phyloP scores from a whole-genome alignment of 2,113 vertebrate species.

The Vanacampus margaritifer region DNA sequence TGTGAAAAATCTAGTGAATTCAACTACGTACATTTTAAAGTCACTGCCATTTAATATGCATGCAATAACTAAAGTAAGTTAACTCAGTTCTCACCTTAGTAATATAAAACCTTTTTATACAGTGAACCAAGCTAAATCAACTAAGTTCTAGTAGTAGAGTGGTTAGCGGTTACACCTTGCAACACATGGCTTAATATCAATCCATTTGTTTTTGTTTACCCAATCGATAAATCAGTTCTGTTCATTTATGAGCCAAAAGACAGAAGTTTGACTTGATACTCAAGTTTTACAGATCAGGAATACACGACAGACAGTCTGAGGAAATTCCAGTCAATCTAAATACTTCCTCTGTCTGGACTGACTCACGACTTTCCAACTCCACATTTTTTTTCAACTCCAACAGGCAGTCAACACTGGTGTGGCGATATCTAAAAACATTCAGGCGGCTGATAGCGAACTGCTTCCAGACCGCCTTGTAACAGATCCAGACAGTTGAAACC shows the following conservation, averaged over 20 bases:
- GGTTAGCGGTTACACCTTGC: conserved; percentile 17
- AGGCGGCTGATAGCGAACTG: conserved; percentile 60
- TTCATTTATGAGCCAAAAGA: conserved; percentile 19
- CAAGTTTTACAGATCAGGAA: conserved; percentile 33
- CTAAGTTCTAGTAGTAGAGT: no score
- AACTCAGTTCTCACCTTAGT: no score
- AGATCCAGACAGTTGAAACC: conserved; percentile 67
- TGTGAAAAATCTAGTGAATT: no score
- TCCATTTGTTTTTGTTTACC: conserved; percentile 31
- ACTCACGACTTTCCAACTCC: conserved; percentile 49
- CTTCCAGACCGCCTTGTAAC: conserved; percentile 56
- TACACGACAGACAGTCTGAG: conserved; percentile 32
- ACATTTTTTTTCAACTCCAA: conserved; percentile 25
- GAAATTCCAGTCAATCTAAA: conserved; percentile 44
- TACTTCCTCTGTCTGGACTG: conserved; percentile 40
- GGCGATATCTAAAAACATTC: conserved; percentile 61
- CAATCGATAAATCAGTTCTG: conserved; percentile 18
- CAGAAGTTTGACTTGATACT: conserved; percentile 30
- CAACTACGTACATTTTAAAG: no score
- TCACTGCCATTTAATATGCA: no score
- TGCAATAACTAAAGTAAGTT: no score
- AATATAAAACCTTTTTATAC: no score
- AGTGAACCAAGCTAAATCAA: no score
- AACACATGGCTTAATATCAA: conserved; percentile 33
- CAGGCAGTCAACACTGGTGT: conserved; percentile 54